A percentile compares a stretch with the other conserved stretches of the same genome.
phyloP scores from a whole-genome alignment of 2,113 vertebrate genomes.

The Apus apus region DNA sequence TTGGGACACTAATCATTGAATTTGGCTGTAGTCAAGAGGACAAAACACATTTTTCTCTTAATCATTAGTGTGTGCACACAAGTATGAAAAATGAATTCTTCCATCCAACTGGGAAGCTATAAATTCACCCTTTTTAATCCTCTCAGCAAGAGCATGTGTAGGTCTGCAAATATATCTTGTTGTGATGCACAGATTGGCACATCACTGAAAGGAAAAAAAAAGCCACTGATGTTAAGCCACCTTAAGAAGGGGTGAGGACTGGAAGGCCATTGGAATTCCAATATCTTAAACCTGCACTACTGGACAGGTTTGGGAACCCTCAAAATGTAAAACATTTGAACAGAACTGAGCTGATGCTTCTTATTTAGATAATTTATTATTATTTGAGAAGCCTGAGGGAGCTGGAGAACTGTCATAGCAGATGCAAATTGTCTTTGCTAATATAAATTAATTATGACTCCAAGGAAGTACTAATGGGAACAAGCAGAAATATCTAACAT shows the following conservation, averaged over 20 bases:
- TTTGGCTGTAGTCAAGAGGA: not conserved
- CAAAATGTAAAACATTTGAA: constrained; percentile 9
- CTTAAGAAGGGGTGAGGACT: not conserved
- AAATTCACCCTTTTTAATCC: constrained; percentile 31
- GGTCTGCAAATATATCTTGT: constrained; percentile 39
- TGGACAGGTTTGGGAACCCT: not conserved
- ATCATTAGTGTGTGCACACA: constrained; percentile 1
- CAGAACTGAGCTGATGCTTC: constrained; percentile 18
- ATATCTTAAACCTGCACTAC: constrained; percentile 1
- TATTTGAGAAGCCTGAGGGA: constrained; percentile 47
- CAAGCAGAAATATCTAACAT: constrained; percentile 42
- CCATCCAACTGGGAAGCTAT: constrained; percentile 26
- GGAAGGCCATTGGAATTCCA: not conserved
- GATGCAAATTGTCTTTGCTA: constrained; percentile 51
- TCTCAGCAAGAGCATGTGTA: not conserved
- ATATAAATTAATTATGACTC: constrained; percentile 66
- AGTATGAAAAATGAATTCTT: constrained; percentile 24
- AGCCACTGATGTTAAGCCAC: not conserved
- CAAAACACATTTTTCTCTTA: not conserved
- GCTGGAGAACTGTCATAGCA: constrained; percentile 40
- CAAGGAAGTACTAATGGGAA: constrained; percentile 34
- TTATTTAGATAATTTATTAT: constrained; percentile 54
- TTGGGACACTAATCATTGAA: not conserved
- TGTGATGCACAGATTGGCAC: constrained; percentile 26
- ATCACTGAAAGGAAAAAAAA: not conserved